phyloP scores from a whole-genome alignment of 37 sponge, comb jelly and placozoan species.

The Theonella swinhoei region DNA sequence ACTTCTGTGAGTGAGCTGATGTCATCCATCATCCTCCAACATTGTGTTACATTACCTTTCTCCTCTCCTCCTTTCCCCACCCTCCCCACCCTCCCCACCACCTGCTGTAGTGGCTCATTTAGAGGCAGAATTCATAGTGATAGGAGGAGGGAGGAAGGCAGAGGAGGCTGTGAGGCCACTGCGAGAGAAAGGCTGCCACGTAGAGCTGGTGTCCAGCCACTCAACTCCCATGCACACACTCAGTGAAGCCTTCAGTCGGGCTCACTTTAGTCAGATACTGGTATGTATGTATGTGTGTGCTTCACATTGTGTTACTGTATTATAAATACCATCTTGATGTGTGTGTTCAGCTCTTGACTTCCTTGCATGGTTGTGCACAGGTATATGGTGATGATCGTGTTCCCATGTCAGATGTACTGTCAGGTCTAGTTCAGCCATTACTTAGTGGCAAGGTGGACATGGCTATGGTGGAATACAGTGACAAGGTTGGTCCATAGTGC shows the following conservation, averaged over 20 bases:
- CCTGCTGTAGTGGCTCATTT: too few species aligned
- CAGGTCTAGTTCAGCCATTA: not conserved
- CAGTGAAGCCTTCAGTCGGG: not conserved
- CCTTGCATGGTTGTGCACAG: not conserved
- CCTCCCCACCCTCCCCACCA: too few species aligned
- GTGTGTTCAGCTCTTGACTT: too few species aligned
- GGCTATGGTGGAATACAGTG: not conserved
- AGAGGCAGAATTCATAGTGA: conserved; percentile 4
- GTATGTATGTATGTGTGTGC: not conserved
- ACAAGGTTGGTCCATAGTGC: not conserved
- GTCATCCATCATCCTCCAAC: too few species aligned
- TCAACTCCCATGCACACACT: not conserved
- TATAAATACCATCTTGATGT: too few species aligned
- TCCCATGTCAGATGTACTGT: not conserved
- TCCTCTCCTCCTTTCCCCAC: too few species aligned
- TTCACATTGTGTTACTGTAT: too few species aligned
- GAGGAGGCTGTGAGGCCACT: not conserved
- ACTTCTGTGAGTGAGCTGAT: too few species aligned
- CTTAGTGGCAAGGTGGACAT: not conserved
- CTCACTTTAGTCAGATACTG: conserved; percentile 4
- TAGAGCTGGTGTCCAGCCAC: not conserved
- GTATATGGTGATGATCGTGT: not conserved
- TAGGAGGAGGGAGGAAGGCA: not conserved
- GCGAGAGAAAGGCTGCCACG: not conserved
- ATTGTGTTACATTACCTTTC: too few species aligned